Percentiles rank a stretch among this genome's conserved stretches.
Conservation (phyloP, 2,888 invertebrate genomes). For the Lasioglossum malachurum region DNA sequence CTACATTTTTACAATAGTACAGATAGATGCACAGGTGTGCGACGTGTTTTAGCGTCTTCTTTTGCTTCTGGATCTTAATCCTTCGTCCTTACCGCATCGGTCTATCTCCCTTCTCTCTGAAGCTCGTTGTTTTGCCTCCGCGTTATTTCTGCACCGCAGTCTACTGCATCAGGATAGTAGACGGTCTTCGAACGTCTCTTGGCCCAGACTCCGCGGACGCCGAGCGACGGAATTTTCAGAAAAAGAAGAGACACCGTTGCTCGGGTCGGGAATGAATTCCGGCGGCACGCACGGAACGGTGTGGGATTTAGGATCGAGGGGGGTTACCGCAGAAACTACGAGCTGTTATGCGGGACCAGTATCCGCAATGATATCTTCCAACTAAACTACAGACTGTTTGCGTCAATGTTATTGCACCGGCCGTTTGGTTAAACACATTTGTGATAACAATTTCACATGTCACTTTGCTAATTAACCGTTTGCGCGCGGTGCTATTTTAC, state of each 20-base stretch:
- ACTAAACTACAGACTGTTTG: background rate
- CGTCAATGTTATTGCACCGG: background rate
- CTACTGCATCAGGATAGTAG: conserved; percentile 35
- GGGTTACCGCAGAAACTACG: background rate
- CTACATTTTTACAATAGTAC: background rate
- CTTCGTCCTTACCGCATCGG: conserved; percentile 13
- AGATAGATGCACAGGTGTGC: too few relatives aligned
- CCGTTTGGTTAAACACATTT: too few relatives aligned
- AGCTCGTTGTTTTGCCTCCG: conserved; percentile 22
- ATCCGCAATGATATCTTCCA: background rate
- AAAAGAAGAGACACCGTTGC: conserved; percentile 16
- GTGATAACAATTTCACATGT: too few relatives aligned
- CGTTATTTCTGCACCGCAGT: conserved; percentile 46
- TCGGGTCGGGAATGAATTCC: conserved; percentile 57
- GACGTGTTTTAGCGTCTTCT: background rate
- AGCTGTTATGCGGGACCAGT: background rate
- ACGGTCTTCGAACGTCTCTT: conserved; percentile 37
- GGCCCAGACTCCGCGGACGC: conserved; percentile 49
- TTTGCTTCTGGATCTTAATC: conserved; percentile 16
- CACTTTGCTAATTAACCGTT: too few relatives aligned
- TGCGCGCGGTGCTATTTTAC: too few relatives aligned
- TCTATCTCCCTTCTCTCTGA: background rate
- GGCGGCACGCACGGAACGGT: conserved; percentile 33
- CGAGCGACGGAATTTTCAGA: conserved; percentile 56
- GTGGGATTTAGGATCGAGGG: conserved; percentile 9